Evolutionary conservation across 2,797 vertebrate genomes (phyloP).

Genomic region (Xerus rutilus): DNA sequence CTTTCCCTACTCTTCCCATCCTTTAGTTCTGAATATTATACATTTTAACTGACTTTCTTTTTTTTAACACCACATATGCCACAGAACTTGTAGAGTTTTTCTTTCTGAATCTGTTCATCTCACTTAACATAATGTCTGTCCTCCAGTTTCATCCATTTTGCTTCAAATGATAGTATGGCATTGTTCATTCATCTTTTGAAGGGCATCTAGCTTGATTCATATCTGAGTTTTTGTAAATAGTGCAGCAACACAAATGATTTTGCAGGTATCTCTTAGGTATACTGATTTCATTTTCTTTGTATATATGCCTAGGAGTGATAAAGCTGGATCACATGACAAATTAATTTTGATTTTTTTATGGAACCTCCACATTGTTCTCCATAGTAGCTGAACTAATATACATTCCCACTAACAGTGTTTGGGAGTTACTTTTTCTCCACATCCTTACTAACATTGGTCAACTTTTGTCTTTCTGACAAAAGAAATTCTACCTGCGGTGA

Average conservation of each 20-base stretch:
- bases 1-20: neutral
- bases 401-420: neutral
- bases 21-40: neutral
- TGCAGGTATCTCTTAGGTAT: neutral
- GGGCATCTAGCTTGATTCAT: neutral
- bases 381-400: neutral
- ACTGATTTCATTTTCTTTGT: neutral
- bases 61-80: neutral
- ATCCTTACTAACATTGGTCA: neutral
- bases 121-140: neutral
- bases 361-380: neutral
- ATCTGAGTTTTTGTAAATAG: neutral
- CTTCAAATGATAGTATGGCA: neutral
- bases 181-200: neutral
- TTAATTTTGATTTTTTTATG: neutral
- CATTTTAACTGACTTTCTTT: neutral
- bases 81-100: neutral
- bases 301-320: neutral
- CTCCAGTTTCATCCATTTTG: neutral
- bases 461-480: neutral
- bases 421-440: neutral
- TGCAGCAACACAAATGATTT: neutral
- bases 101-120: neutral
- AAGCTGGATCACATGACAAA: neutral
- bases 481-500: neutral